phyloP scores from a whole-genome alignment of 2,888 invertebrate species.

The Drosophila aldrichi region DNA sequence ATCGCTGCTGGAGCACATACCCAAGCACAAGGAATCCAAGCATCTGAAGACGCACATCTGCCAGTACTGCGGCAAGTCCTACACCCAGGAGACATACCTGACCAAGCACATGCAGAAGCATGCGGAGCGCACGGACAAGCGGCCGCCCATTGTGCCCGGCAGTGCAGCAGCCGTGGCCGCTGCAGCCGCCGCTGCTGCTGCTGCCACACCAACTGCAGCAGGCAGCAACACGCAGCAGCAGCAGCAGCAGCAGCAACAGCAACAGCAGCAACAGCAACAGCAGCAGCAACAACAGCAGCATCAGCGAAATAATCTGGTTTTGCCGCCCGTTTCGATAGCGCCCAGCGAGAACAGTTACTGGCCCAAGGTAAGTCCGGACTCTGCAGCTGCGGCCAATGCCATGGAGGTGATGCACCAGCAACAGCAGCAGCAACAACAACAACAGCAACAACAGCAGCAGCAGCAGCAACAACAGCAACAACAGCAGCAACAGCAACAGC shows the following conservation, averaged over 20 bases:
- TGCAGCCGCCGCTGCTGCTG: conserved; percentile 56
- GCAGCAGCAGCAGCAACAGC: conserved; percentile 48
- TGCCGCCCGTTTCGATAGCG: conserved; percentile 83
- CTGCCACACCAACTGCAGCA: conserved; percentile 12
- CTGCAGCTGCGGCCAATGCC: conserved; percentile 87
- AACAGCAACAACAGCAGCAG: conserved; percentile 85
- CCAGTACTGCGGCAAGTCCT: conserved; percentile 99
- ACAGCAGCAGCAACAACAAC: conserved; percentile 87
- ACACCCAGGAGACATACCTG: conserved; percentile 99
- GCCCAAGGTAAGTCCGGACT: conserved; percentile 94
- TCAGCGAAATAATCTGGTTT: conserved; percentile 75
- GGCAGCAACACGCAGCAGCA: conserved; percentile 24
- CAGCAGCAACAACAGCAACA: conserved; percentile 86
- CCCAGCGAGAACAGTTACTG: conserved; percentile 88
- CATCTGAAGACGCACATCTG: conserved; percentile 99
- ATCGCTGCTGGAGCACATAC: conserved; percentile 98
- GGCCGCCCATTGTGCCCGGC: conserved; percentile 91
- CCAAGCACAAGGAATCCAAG: conserved; percentile 99
- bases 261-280: conserved; percentile 50
- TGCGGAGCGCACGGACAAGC: conserved; percentile 95
- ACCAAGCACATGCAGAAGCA: conserved; percentile 99
- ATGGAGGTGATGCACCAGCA: conserved; percentile 88
- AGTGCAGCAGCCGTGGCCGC: conserved; percentile 83
- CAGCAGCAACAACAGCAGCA: conserved; percentile 58
- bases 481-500: conserved; percentile 82